Percentiles rank a stretch among this genome's conserved stretches.
These are phyloP conservation scores for Acanthochromis polyacanthus DNA, from an alignment of 2,113 vertebrate species.

Conservation along the genomic window DNA sequence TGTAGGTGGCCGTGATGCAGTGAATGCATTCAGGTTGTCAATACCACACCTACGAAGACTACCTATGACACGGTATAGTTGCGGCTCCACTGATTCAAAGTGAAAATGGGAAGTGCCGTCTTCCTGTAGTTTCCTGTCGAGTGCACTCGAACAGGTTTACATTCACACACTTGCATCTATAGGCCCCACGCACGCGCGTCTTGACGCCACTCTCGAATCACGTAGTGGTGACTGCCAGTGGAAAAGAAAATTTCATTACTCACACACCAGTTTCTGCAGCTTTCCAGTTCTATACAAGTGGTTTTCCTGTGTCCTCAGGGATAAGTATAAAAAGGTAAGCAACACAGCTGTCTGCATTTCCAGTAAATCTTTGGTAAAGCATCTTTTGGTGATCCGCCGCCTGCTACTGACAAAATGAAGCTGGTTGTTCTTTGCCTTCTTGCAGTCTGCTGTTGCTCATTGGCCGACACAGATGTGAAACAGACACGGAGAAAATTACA, in stretches of 20 bases:
- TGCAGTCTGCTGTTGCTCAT: conserved; percentile 52
- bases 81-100: conserved; percentile 84
- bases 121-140: conserved; percentile 91
- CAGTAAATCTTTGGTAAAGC: conserved; percentile 76
- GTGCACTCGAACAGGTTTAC: conserved; percentile 87
- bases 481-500: neutral
- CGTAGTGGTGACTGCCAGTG: conserved; percentile 89
- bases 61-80: conserved; percentile 67
- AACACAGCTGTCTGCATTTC: conserved; percentile 81
- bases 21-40: conserved; percentile 51
- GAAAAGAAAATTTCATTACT: conserved; percentile 99
- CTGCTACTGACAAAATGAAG: conserved; percentile 72
- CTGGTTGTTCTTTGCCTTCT: conserved; percentile 66
- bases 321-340: conserved; percentile 93
- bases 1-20: conserved; percentile 65
- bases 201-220: conserved; percentile 75
- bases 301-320: conserved; percentile 91
- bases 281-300: conserved; percentile 93
- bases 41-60: conserved; percentile 58
- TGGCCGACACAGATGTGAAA: rapidly evolving
- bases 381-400: conserved; percentile 59
- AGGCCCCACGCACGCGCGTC: conserved; percentile 87
- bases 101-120: conserved; percentile 95
- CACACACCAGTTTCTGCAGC: conserved; percentile 90
- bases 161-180: conserved; percentile 85